phyloP scores from a whole-genome alignment of 2,888 invertebrate genomes.

The Lepidocyrtinus sp. region DNA sequence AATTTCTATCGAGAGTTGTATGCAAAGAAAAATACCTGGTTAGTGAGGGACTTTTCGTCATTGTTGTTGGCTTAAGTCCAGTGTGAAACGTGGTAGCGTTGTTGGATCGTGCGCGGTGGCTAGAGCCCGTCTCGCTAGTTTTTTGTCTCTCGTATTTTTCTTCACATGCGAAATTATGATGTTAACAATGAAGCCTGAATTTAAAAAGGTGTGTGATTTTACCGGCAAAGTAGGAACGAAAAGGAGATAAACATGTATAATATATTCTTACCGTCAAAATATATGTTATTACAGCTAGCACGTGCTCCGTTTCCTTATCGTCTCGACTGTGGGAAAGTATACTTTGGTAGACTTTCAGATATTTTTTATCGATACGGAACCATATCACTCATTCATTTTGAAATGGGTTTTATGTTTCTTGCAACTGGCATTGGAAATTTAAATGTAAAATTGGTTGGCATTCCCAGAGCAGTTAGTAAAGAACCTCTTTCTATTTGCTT shows the following conservation, averaged over 20 bases:
- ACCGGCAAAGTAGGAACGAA: too few relatives aligned
- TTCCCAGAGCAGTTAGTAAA: not conserved
- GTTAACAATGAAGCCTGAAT: too few relatives aligned
- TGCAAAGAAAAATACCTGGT: conserved; percentile 23
- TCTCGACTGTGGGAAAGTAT: too few relatives aligned
- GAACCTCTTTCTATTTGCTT: not conserved
- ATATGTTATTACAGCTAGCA: too few relatives aligned
- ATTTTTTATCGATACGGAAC: not conserved
- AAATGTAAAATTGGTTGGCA: not conserved
- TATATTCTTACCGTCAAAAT: too few relatives aligned
- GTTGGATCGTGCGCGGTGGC: not conserved
- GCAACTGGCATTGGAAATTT: not conserved
- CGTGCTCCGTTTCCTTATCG: too few relatives aligned
- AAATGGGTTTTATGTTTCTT: not conserved
- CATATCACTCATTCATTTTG: not conserved
- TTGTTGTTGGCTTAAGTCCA: conserved; percentile 57
- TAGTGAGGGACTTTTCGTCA: conserved; percentile 43
- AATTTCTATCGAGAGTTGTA: not conserved
- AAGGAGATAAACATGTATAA: too few relatives aligned
- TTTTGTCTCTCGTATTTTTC: not conserved
- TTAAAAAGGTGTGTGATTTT: too few relatives aligned
- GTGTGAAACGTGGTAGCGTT: conserved; percentile 44
- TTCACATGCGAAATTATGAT: not conserved
- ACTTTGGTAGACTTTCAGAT: not conserved
- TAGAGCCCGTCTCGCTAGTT: not conserved